Base-by-base conservation (phyloP, 2,888 invertebrate species). In the Dimorphilus gyrociliatus region DNA sequence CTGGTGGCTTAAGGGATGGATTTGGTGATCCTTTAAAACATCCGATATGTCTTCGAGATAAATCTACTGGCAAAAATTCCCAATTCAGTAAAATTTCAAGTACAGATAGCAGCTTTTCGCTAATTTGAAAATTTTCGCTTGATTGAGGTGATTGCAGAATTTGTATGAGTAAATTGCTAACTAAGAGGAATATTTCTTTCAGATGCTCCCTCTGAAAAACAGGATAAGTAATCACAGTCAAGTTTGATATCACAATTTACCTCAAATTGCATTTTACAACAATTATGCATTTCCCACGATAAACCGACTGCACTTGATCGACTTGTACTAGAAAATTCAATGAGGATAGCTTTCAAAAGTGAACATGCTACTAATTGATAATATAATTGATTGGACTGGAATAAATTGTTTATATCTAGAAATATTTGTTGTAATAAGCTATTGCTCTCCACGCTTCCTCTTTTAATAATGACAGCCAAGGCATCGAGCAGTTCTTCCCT, bases 261-360 rank as follows among this genome's bases (percentile, higher is more conserved):
- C 68, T 86, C 84, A 66, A 88, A 86, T 24, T 76, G 72, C 47
- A 74, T 75, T 60, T 85, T 86, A 18, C 80, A 75, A 51, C 74
- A 72, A 48, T 78, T 75, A 62, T 88, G 85, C 19, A 76, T 72
- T 60, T 82, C 82, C 80, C 81, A 85, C 25, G 82, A 75, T 28
- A 86, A 66, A 4, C 84, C 82, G 8, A 82, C 76, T 62, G 81
- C 81, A 19, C 81, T 76, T 2, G 84, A 80, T 51, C 81, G 76
- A 1, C 77, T 74, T 3, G 81, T 79, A 18, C 74, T 78, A 6
- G 81, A 77, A 65, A 81, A 85, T 60, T 86, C 86, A 66, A 81
- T 80, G 69, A 86, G 74, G 27, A 88, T 67, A 7, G 81, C 75
- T 33, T 75, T 69, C 48, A 88, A 74, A 30, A 86, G 71, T 35